Evolutionary conservation across 2,888 invertebrate genomes (phyloP).

Genomic region (Mantis religiosa): DNA sequence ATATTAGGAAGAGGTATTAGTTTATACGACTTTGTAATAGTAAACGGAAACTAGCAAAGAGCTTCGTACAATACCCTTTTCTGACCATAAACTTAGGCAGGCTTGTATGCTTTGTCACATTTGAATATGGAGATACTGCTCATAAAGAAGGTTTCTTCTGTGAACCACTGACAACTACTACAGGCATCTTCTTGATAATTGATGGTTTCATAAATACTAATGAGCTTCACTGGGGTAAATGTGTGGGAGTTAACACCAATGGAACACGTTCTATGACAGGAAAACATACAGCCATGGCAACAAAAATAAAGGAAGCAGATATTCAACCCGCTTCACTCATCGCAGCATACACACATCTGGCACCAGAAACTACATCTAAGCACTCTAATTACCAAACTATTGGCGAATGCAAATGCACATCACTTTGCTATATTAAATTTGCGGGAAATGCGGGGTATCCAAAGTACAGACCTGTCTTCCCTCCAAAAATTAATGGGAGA

Average conservation of each 20-base stretch:
- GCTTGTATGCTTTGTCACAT: not conserved
- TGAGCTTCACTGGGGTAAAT: not conserved
- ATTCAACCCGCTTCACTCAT: not conserved
- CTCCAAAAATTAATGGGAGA: too few relatives aligned
- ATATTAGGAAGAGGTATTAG: too few relatives aligned
- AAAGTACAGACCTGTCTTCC: too few relatives aligned
- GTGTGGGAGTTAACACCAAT: not conserved
- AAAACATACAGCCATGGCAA: not conserved
- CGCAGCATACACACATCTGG: not conserved
- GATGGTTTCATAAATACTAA: not conserved
- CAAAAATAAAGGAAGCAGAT: not conserved
- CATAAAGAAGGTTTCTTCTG: not conserved
- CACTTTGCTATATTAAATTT: too few relatives aligned
- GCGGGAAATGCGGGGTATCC: too few relatives aligned
- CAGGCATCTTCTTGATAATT: not conserved
- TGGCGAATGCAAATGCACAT: too few relatives aligned
- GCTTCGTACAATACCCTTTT: too few relatives aligned
- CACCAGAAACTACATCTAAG: too few relatives aligned
- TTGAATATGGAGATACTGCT: not conserved
- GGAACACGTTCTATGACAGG: not conserved
- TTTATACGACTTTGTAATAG: too few relatives aligned
- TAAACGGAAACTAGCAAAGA: too few relatives aligned
- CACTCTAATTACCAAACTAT: too few relatives aligned
- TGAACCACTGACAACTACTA: not conserved
- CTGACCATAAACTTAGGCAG: too few relatives aligned